These are phyloP conservation scores for Sebastes nivosus DNA, from an alignment of 2,797 vertebrate species.

Conservation along the genomic window DNA sequence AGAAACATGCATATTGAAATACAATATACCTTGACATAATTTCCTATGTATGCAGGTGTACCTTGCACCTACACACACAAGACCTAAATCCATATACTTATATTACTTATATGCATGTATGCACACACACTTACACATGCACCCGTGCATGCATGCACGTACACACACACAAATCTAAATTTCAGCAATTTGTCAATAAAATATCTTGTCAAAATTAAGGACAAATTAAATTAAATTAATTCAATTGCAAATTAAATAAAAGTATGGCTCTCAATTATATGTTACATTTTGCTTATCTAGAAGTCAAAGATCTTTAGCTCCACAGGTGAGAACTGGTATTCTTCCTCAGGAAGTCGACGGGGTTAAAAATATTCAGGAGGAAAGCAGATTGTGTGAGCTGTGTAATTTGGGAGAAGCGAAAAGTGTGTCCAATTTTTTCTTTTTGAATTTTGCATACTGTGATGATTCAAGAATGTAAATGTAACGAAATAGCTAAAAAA, in stretches of 20 bases:
- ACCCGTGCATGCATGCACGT: no score
- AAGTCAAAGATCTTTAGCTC: not conserved
- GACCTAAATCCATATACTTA: no score
- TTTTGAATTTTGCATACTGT: not conserved
- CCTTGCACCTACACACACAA: no score
- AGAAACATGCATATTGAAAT: no score
- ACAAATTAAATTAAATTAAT: not conserved
- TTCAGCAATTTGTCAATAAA: no score
- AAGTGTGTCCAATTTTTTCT: not conserved
- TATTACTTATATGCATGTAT: no score
- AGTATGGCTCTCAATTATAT: not conserved
- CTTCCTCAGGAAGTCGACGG: not conserved
- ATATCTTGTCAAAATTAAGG: not conserved
- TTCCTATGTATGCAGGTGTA: no score
- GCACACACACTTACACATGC: no score
- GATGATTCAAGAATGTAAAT: not conserved
- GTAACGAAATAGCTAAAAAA: not conserved
- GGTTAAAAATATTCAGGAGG: not conserved
- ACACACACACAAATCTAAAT: no score
- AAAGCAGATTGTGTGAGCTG: not conserved
- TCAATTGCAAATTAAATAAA: not conserved
- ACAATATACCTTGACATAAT: no score
- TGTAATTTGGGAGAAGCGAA: not conserved
- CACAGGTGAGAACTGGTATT: not conserved
- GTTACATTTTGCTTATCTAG: not conserved